A percentile compares a stretch with the other conserved stretches of the same genome.
phyloP scores from a whole-genome alignment of 2,888 invertebrate genomes.

The Balanococcus diminutus region DNA sequence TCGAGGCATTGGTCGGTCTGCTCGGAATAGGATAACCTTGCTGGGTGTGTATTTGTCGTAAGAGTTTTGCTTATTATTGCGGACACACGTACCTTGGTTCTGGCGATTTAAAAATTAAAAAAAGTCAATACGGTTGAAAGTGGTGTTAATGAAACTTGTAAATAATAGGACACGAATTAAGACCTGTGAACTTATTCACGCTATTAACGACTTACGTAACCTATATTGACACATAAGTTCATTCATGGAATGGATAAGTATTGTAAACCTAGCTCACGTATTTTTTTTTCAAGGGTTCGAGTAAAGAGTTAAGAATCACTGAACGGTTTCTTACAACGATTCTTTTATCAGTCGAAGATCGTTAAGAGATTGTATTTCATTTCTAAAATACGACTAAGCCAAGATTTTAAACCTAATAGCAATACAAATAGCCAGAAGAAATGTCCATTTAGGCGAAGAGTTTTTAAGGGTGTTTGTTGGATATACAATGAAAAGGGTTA shows the following conservation, averaged over 20 bases:
- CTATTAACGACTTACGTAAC: background rate
- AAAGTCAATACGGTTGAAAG: slow-evolving; percentile 17
- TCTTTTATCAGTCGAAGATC: background rate
- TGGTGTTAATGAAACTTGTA: slow-evolving; percentile 1
- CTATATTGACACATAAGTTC: background rate
- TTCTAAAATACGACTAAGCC: background rate
- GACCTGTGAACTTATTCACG: background rate
- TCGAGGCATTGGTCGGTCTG: background rate
- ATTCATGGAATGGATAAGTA: background rate
- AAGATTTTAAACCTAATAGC: background rate
- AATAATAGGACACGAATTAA: background rate
- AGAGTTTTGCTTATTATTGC: background rate
- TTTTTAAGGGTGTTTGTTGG: background rate
- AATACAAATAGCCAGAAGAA: background rate
- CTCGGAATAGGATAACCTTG: background rate
- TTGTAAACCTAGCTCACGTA: background rate
- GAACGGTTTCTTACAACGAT: background rate
- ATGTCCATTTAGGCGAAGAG: background rate
- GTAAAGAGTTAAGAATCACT: background rate
- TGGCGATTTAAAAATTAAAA: background rate
- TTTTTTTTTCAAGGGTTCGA: background rate
- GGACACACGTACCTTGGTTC: background rate
- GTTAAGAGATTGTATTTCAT: slow-evolving; percentile 4
- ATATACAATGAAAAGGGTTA: background rate
- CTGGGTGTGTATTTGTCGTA: background rate